Base-by-base conservation (phyloP, 2,888 invertebrate species). In the Palloptera scutellata region DNA sequence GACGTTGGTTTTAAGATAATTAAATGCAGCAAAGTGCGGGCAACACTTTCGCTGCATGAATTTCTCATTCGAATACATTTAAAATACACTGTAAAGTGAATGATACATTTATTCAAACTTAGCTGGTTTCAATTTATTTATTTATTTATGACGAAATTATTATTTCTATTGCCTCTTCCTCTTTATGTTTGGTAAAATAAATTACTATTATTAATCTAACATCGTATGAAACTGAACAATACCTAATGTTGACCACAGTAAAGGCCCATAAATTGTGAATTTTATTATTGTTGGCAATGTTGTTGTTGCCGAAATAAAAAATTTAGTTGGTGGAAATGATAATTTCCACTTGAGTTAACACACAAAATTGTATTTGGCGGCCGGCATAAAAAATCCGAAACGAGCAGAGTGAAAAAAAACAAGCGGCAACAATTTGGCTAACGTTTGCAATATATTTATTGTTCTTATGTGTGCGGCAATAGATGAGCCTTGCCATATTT, bases 191-290 rank as follows among this genome's bases (percentile, higher is more conserved):
- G 30, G 30, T 30, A 30, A 30, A 30, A 4, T 30, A 30, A 30
- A 30, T 30, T 30, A n/a, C n/a, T n/a, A n/a, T n/a, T n/a, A n/a
- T n/a, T n/a, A n/a, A n/a, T n/a, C n/a, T n/a, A n/a, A n/a, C n/a
- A n/a, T n/a, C n/a, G n/a, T n/a, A n/a, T n/a, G n/a, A 30, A 30
- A 30, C 30, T 4, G 6, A 30, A 30, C 30, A 30, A 30, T 58
- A 20, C 13, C 75, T 78, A 77, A 77, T 78, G 78, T 78, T 75
- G 78, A 78, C 75, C 78, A 76, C 78, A 78, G 78, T 78, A 74
- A 76, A 78, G 76, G 77, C 76, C 77, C 76, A 78, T 78, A 76
- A 78, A 78, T 78, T 70, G 78, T 53, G 17, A 11, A 19, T 53
- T 53, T 19, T n/a, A 48, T 15, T n/a, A 8, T 48, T 48, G 48